Evolutionary conservation across 2,113 vertebrate genomes (phyloP).

Genomic region (Tragelaphus imberbis): DNA sequence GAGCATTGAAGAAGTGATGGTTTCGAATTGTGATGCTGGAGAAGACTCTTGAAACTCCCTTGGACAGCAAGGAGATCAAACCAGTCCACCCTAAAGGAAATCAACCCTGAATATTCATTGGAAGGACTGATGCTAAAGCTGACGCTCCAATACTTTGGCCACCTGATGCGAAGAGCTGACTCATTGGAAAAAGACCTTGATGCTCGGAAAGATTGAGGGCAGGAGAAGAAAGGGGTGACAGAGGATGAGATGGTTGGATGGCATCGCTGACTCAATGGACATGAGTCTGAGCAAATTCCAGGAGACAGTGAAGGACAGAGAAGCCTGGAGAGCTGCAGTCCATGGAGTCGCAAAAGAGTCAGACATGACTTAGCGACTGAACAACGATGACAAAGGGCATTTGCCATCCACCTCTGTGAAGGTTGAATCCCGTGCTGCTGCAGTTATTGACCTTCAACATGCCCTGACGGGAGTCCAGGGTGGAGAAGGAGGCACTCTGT

Average conservation of each 20-base stretch:
- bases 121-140: neutral
- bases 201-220: neutral
- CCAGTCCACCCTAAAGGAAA: neutral
- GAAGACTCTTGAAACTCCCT: neutral
- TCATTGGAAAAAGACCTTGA: neutral
- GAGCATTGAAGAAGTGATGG: neutral
- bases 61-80: neutral
- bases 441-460: neutral
- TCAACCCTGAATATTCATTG: neutral
- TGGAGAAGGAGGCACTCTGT: neutral
- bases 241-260: neutral
- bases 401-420: neutral
- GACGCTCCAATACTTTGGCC: neutral
- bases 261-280: neutral
- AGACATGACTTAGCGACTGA: neutral
- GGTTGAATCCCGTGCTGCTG: fast-evolving
- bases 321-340: neutral
- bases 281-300: neutral
- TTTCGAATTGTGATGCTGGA: fast-evolving
- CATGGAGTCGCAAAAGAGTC: neutral
- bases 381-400: neutral
- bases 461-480: neutral
- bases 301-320: neutral
- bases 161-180: neutral
- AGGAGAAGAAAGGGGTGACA: neutral